A percentile compares a stretch with the other conserved stretches of the same genome.
Conservation (phyloP, 2,113 vertebrate species). For the Scortum barcoo region DNA sequence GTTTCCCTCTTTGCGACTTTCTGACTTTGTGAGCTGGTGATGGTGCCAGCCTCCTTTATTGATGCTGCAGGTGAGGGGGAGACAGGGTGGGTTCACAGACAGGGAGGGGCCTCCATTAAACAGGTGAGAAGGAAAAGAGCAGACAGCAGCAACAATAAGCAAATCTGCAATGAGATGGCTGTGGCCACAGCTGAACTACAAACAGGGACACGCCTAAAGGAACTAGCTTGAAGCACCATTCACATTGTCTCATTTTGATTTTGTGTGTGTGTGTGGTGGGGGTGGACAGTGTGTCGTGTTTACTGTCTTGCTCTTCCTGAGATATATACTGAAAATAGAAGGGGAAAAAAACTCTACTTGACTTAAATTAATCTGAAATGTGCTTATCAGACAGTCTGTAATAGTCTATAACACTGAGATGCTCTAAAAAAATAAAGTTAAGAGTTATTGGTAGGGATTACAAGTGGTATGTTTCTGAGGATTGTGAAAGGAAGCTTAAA, state of each 20-base stretch:
- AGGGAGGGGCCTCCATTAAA: slow-evolving; percentile 47
- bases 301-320: slow-evolving; percentile 33
- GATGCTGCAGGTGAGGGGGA: background rate
- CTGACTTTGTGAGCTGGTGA: background rate
- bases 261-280: background rate
- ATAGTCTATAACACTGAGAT: background rate
- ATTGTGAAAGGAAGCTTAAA: slow-evolving; percentile 44
- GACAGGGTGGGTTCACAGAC: slow-evolving; percentile 11
- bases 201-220: slow-evolving; percentile 68
- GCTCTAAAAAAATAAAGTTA: too few relatives aligned
- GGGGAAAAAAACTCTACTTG: background rate
- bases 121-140: slow-evolving; percentile 60
- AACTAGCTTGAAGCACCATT: background rate
- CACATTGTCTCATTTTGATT: background rate
- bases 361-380: background rate
- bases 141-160: slow-evolving; percentile 52
- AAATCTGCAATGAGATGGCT: slow-evolving; percentile 41
- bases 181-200: slow-evolving; percentile 63
- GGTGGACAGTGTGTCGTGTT: slow-evolving; percentile 38
- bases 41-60: slow-evolving; percentile 47
- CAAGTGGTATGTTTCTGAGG: background rate
- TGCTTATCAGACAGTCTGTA: background rate
- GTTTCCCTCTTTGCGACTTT: slow-evolving; percentile 17
- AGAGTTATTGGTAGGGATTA: background rate
- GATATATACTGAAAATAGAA: background rate